phyloP scores from a whole-genome alignment of 1,140 invertebrate genomes.

The Sycophila sp. region DNA sequence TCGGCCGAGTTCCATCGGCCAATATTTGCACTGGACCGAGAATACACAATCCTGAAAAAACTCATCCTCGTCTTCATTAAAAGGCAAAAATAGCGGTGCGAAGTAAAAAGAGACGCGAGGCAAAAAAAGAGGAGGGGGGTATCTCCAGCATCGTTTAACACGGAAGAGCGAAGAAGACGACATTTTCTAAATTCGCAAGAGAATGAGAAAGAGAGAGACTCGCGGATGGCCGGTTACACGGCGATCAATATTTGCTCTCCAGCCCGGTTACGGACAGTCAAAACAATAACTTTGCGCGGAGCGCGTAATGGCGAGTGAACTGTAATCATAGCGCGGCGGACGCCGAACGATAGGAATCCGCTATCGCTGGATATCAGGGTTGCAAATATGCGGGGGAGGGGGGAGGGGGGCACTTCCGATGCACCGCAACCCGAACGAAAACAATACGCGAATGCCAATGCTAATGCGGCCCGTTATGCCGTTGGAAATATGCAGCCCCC shows the following conservation, averaged over 20 bases:
- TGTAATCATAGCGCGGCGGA: slow-evolving; percentile 37
- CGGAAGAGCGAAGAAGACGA: no score
- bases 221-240: not conserved
- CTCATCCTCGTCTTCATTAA: not conserved
- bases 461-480: slow-evolving; percentile 50
- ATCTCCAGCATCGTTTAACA: no score
- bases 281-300: slow-evolving; percentile 44
- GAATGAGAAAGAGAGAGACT: no score
- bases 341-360: slow-evolving; percentile 51
- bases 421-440: slow-evolving; percentile 41
- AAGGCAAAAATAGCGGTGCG: not conserved
- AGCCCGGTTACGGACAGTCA: slow-evolving; percentile 31
- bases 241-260: slow-evolving; percentile 41
- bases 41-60: not conserved
- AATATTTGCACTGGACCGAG: not conserved
- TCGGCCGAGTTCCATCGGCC: not conserved
- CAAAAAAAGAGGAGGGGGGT: no score
- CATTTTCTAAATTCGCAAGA: no score
- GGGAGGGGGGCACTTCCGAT: not conserved
- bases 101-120: not conserved
- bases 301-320: slow-evolving; percentile 44
- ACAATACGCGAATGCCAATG: slow-evolving; percentile 55
- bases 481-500: slow-evolving; percentile 43
- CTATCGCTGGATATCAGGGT: slow-evolving; percentile 57
- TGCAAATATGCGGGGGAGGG: slow-evolving; percentile 45